phyloP scores from a whole-genome alignment of 2,888 invertebrate genomes.

The Uropetala carovei region DNA sequence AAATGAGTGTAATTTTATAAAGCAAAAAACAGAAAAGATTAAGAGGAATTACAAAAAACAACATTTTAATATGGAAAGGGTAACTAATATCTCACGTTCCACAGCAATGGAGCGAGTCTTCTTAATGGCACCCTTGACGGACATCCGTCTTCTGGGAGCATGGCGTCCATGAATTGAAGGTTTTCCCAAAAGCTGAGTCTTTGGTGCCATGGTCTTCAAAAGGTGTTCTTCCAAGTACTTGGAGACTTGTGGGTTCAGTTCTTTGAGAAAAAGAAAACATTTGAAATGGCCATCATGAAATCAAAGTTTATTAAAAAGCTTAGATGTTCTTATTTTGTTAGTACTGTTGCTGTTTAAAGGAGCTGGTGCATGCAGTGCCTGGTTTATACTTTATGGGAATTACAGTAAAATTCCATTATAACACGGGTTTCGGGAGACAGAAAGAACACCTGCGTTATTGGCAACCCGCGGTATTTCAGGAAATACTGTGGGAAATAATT shows the following conservation, averaged over 20 bases:
- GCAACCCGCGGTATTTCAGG: too few relatives aligned
- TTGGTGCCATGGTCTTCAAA: constrained; percentile 86
- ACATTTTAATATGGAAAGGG: neutral
- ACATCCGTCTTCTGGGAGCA: constrained; percentile 85
- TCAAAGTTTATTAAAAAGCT: neutral
- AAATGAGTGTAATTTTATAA: too few relatives aligned
- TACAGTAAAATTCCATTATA: too few relatives aligned
- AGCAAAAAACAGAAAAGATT: constrained; percentile 68
- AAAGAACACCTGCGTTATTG: too few relatives aligned
- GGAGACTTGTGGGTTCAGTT: constrained; percentile 88
- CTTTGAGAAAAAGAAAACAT: constrained; percentile 74
- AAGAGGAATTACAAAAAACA: neutral
- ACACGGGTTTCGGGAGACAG: too few relatives aligned
- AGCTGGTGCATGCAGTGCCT: neutral
- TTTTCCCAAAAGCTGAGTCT: constrained; percentile 81
- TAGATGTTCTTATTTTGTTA: too few relatives aligned
- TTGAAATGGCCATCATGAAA: constrained; percentile 43
- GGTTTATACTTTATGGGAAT: neutral
- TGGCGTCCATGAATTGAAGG: constrained; percentile 75
- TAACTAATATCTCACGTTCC: constrained; percentile 82
- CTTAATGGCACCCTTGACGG: constrained; percentile 94
- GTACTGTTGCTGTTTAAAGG: neutral
- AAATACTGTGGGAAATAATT: too few relatives aligned
- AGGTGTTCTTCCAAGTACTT: constrained; percentile 92
- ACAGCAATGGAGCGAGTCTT: constrained; percentile 95